Percentiles rank a stretch among this genome's conserved stretches.
These are phyloP conservation scores for Lasioglossum oenotherae DNA, from an alignment of 2,888 invertebrate genomes.

Conservation along the genomic window DNA sequence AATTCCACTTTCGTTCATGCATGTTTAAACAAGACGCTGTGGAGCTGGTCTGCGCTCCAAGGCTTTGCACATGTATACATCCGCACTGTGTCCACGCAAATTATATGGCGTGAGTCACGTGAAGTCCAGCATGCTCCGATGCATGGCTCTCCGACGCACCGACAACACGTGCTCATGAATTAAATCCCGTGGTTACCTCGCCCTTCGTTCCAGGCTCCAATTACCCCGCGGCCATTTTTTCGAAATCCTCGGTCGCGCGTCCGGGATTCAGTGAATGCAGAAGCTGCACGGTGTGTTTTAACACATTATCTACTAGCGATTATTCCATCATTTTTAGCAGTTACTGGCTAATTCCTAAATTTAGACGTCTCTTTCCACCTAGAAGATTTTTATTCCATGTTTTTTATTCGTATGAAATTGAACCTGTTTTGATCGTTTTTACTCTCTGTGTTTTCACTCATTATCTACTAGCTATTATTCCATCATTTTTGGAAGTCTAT, in stretches of 20 bases:
- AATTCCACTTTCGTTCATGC: slow-evolving; percentile 40
- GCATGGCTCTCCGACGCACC: slow-evolving; percentile 43
- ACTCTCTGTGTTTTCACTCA: no score
- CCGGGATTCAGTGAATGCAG: neutral
- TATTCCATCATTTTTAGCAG: no score
- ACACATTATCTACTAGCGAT: no score
- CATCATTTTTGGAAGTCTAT: no score
- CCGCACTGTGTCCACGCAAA: slow-evolving; percentile 43
- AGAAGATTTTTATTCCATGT: no score
- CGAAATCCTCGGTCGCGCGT: slow-evolving; percentile 9
- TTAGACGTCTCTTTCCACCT: no score
- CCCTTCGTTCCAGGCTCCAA: slow-evolving; percentile 44
- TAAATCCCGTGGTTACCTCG: slow-evolving; percentile 48
- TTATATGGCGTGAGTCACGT: slow-evolving; percentile 60
- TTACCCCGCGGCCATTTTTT: slow-evolving; percentile 21
- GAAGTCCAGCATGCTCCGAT: slow-evolving; percentile 48
- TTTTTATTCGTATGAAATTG: no score
- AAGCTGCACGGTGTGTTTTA: neutral
- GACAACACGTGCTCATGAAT: slow-evolving; percentile 54
- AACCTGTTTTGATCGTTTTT: no score
- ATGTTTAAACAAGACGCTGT: slow-evolving; percentile 43
- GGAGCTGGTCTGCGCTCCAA: neutral
- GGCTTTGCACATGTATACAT: slow-evolving; percentile 42
- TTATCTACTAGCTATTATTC: no score
- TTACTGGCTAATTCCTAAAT: no score